These are phyloP conservation scores for Sylvilagus floridanus DNA, from an alignment of 2,797 vertebrate species.

Conservation along the genomic window DNA sequence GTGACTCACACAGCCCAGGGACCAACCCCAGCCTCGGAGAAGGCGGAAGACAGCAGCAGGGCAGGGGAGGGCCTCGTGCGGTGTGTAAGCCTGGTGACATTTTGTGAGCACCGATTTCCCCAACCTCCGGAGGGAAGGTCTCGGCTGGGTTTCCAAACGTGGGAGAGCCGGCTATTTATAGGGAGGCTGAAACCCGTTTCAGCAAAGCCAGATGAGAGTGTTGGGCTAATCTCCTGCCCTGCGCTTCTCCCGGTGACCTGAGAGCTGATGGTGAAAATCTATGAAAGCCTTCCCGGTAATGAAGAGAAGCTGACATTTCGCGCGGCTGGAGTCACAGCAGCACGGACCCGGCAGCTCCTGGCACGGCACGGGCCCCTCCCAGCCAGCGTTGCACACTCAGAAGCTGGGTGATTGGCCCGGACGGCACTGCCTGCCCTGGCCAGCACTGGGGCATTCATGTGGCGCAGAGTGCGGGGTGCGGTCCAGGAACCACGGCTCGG, in stretches of 20 bases:
- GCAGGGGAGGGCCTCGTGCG: background rate
- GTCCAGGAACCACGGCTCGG: no score
- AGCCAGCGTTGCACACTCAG: no score
- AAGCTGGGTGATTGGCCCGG: no score
- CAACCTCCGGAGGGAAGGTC: background rate
- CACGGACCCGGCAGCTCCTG: background rate
- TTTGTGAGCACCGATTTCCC: constrained; percentile 22
- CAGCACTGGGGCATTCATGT: no score
- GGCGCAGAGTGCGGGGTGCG: no score
- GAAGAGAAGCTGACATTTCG: constrained; percentile 75
- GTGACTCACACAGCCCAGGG: rapidly evolving
- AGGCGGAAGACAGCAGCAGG: rapidly evolving
- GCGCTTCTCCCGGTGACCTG: constrained; percentile 63
- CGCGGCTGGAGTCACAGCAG: constrained; percentile 70
- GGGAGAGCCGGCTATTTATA: constrained; percentile 57
- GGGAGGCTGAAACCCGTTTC: background rate
- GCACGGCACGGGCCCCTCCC: no score
- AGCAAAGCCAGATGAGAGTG: constrained; percentile 1
- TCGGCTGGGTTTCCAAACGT: background rate
- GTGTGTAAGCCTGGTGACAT: background rate
- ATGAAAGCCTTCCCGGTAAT: constrained; percentile 70
- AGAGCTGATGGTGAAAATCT: constrained; percentile 73
- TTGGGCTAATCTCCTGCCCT: constrained; percentile 69
- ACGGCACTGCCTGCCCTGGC: no score
- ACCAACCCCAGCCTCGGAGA: background rate